Conservation (phyloP, 2,113 vertebrate species). For the Neogale vison region DNA sequence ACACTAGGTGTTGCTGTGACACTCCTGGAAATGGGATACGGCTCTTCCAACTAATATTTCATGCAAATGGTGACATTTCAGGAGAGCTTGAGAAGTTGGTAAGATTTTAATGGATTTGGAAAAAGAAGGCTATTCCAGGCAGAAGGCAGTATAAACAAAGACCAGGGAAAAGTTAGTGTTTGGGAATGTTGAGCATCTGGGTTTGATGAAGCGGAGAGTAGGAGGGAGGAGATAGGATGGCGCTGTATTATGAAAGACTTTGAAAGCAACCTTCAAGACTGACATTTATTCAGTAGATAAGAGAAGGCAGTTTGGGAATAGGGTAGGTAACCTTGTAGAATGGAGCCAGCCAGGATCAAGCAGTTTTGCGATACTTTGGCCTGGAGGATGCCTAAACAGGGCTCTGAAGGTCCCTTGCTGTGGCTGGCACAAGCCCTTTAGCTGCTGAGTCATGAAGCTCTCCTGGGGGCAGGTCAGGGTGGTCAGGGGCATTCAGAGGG, state of each 20-base stretch:
- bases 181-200: not conserved
- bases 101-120: not conserved
- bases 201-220: not conserved
- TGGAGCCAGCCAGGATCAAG: not conserved
- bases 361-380: not conserved
- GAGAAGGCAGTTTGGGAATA: not conserved
- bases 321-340: not conserved
- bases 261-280: not conserved
- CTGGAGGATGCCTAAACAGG: not conserved
- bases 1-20: not conserved
- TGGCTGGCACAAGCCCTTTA: not conserved
- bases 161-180: not conserved
- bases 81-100: not conserved
- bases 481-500: not conserved
- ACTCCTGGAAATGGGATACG: not conserved
- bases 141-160: not conserved
- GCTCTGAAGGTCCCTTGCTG: not conserved
- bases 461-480: not conserved
- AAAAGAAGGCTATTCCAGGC: not conserved
- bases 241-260: not conserved
- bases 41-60: not conserved
- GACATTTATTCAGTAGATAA: not conserved
- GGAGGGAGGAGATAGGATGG: not conserved
- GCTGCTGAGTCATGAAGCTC: not conserved
- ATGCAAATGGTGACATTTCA: not conserved